Evolutionary conservation across 2,797 vertebrate genomes (phyloP).

Genomic region (Pelobates cultripes): DNA sequence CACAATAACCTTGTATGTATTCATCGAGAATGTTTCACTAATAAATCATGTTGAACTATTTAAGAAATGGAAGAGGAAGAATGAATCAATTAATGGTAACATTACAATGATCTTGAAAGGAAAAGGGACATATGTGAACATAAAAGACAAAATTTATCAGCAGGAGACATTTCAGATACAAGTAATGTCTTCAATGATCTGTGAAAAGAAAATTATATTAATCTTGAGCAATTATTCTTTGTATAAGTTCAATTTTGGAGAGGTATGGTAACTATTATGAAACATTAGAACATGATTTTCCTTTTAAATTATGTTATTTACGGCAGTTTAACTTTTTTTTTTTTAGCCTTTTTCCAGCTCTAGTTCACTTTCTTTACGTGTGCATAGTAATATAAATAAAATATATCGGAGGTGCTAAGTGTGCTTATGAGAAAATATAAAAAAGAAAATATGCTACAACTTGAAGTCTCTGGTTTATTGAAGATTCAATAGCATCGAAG

Average conservation of each 20-base stretch:
- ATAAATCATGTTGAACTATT: conserved; percentile 43
- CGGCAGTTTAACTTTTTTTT: conserved; percentile 14
- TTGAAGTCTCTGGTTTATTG: no score
- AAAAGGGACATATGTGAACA: conserved; percentile 38
- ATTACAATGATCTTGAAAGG: conserved; percentile 48
- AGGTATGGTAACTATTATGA: conserved; percentile 21
- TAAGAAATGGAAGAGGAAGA: conserved; percentile 25
- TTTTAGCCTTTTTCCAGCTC: no score
- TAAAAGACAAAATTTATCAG: conserved; percentile 40
- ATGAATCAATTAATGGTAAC: conserved; percentile 45
- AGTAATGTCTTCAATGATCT: conserved; percentile 32
- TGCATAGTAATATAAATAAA: background rate
- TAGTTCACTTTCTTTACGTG: no score
- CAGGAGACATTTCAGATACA: conserved; percentile 5
- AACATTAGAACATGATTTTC: conserved; percentile 6
- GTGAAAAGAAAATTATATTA: conserved; percentile 37
- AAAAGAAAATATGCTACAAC: no score
- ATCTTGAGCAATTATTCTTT: conserved; percentile 27
- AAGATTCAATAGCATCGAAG: no score
- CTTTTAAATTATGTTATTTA: conserved; percentile 23
- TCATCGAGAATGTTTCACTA: background rate
- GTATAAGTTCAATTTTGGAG: conserved; percentile 12
- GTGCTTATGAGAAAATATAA: background rate
- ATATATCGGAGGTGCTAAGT: background rate
- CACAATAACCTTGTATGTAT: conserved; percentile 29